Evolutionary conservation across 2,797 vertebrate species (phyloP), one percentile per base, ranked within the genome.

Genomic region (Catharus ustulatus): DNA sequence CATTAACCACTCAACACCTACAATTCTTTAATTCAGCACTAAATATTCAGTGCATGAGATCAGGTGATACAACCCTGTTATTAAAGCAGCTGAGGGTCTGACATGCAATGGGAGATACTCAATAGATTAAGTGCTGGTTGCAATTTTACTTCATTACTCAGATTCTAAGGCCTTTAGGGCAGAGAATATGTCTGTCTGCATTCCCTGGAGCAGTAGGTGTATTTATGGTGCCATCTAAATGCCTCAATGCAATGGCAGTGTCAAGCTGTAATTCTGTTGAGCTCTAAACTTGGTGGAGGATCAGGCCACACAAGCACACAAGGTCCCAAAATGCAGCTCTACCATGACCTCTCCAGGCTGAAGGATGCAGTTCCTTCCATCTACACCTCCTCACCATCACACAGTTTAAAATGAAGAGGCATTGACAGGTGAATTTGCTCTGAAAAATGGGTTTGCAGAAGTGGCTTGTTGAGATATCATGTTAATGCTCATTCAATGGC

Each of bases 291-390:
- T 86, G 51, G 58, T 40, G 69, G 66, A 91, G 59, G 58, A 67
- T 85, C 22, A 66, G 58, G 55, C 64, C 82, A 87, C 12, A 17
- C 0, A 2, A 74, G 34, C 23, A 42, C 32, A 55, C 26, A 34
- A 54, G 29, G 87, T 69, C 73, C 82, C 69, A 95, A 89, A 87
- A 93, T 46, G 19, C 69, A 93, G 82, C 79, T 94, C 95, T 86
- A 76, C 45, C 87, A 91, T 91, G 89, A 95, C 94, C 89, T 86
- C 90, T 95, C 92, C 84, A 97, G 92, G 92, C 72, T 85, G 81
- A 83, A 92, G 87, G 51, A 72, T 84, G 84, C 46, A 94, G 81
- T n/a, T 93, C 74, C n/a, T 94, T 66, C 76, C 68, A 46, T 49
- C 64, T 40, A 2, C 22, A 72, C 17, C 57, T 82, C 57, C 63